Conservation (phyloP, 2,113 vertebrate species). For the Arothron firmamentum region DNA sequence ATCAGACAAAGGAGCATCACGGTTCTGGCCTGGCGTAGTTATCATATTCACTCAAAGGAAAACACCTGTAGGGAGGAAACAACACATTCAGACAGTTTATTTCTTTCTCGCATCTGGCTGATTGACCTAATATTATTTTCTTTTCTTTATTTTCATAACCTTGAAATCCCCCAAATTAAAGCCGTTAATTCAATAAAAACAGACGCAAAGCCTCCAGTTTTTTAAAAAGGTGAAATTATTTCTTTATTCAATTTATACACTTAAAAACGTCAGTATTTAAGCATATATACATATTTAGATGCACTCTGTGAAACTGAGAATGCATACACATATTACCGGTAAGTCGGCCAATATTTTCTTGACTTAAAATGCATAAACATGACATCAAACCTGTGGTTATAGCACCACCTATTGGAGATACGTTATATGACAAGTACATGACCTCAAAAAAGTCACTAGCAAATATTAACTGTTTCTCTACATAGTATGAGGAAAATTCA, state of each 20-base stretch:
- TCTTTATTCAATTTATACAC: too few species aligned
- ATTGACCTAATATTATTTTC: background rate
- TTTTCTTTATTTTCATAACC: background rate
- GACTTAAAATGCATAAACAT: slow-evolving; percentile 12
- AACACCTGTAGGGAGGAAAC: slow-evolving; percentile 42
- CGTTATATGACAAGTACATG: slow-evolving; percentile 21
- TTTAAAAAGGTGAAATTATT: too few species aligned
- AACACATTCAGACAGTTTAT: slow-evolving; percentile 1
- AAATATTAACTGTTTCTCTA: too few species aligned
- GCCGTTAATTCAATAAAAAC: too few species aligned
- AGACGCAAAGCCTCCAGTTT: too few species aligned
- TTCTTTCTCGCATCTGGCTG: background rate
- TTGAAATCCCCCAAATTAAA: too few species aligned
- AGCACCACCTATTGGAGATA: slow-evolving; percentile 48
- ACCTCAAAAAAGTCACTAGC: too few species aligned
- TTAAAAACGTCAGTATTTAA: background rate
- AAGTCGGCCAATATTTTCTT: slow-evolving; percentile 38
- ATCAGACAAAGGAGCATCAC: slow-evolving; percentile 36
- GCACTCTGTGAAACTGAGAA: slow-evolving; percentile 1
- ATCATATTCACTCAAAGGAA: slow-evolving; percentile 33
- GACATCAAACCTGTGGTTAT: slow-evolving; percentile 3
- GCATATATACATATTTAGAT: slow-evolving; percentile 1
- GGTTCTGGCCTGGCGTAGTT: slow-evolving; percentile 22
- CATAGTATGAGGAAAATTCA: too few species aligned
- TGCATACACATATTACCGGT: slow-evolving; percentile 4